Evolutionary conservation across 2,797 vertebrate species (phyloP), one percentile per base, ranked within the genome.

Genomic region (Coilia nasus): DNA sequence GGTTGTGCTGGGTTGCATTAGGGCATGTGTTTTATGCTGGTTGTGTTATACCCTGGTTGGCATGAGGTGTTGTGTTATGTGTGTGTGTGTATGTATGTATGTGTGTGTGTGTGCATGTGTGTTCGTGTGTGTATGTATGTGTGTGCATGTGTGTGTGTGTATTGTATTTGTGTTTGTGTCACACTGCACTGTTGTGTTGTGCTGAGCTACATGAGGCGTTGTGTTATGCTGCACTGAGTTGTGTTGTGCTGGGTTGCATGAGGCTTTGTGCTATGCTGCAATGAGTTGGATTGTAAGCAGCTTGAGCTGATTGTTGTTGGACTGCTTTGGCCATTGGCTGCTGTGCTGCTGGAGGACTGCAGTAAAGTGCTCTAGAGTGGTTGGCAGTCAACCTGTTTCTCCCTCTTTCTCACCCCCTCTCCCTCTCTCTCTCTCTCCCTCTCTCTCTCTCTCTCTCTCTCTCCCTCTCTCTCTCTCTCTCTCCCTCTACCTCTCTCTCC

Each of bases 381-480:
- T 81, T 86, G 81, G 62, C 54, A 84, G 82, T n/a, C 15, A 46
- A 81, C 56, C 81, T 82, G 54, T 82, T 80, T 64, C 82, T 54
- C 81, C n/a, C 59, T 62, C 59, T 62, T 19, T 62, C 19, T 62
- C 31, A 31, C 67, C 35, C 67, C 35, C 67, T 75, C 67, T 75
- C 67, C 35, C 67, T 67, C 64, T 67, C 64, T 67, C 25, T 25
- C 25, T 67, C 64, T 67, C 14, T 71, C 64, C n/a, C 64, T 67
- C 64, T 67, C 25, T 31, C 64, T 71, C 25, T 31, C 64, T 71
- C 25, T 71, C 11, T 71, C 64, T 75, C 67, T 75, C 15, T 14
- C 64, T 71, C 25, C 35, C 64, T 71, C 28, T 71, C 64, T 71
- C 12, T 3, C 64, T 71, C 11, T 35, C 50, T 54, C 50, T 54